Base-by-base conservation (phyloP, 1,140 invertebrate genomes). In the Homarus americanus region DNA sequence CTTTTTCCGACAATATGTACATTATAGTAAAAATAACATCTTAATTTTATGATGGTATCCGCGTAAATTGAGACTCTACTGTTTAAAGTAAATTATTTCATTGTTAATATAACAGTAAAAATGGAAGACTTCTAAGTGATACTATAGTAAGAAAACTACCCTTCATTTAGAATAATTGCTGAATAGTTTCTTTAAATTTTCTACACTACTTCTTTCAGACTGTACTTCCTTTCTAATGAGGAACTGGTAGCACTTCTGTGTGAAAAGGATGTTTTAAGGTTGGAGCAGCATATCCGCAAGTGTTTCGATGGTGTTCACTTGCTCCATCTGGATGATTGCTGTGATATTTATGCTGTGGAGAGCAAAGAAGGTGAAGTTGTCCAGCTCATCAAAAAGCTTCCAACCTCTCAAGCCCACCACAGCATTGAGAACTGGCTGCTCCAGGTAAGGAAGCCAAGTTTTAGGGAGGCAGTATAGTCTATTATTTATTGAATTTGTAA, bases 201-300 rank as follows among this genome's bases (percentile, higher is more conserved):
- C 17, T 82, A 34, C 9, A 32, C 9, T 58, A 63, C 36, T 2
- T 79, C n/a, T 94, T 95, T 93, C 40, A 96, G 98, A 93, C 98
- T 99, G 94, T 99, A 98, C 95, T 99, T 99, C 93, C 95, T 99
- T 58, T 99, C 98, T 10, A 99, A 99, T 93, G 98, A 99, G 93
- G 98, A 99, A 95, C 97, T 99, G 96, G 95, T 99, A 36, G 98
- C 99, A 94, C 99, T 99, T 93, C 94, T 99, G 69, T 98, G 98
- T 0, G 97, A 99, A 95, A 98, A 98, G 94, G 97, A 99, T 95
- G 97, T 97, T 0, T 93, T 96, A 24, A 96, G 97, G 91, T 97
- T 99, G 4, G 97, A 98, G 93, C 97, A 97, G 0, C 97, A 98
- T 95, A 94, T 99, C 73, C 97, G 97, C 94, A 99, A 99, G 95